Evolutionary conservation across 1,140 invertebrate species (phyloP), one percentile per base, ranked within the genome.

Genomic region (Hycleus cichorii): DNA sequence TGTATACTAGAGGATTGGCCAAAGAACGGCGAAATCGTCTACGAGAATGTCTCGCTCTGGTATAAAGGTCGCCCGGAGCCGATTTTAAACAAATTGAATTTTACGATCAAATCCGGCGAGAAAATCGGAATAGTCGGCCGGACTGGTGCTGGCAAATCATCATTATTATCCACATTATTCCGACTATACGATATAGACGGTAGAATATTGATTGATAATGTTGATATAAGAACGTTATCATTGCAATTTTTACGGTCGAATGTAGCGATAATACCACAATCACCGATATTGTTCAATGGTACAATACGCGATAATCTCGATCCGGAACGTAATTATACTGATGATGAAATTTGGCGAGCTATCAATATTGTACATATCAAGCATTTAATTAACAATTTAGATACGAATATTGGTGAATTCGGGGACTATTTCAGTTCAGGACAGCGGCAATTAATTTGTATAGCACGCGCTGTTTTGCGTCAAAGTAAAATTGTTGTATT

Each of bases 61-160:
- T 86, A 87, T 60, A 64, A 71, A 2, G 70, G 77, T 0, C 92
- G 25, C 88, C 75, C 77, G 9, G 71, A 76, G 2, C 76, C 80
- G 2, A 81, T 86, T 8, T 69, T 87, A 8, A 84, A 81, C 59
- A 72, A 78, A 40, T 63, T 87, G 2, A 80, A 79, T 49, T 73
- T 86, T 25, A 47, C 70, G 0, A 83, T 93, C 18, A 60, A 83
- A 43, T 77, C 87, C 1, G 78, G 75, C 40, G 90, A 93, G 73
- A 93, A 88, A 79, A 80, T 84, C 64, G 86, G 85, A 24, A 79
- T 88, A 27, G 83, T 87, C 51, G 87, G 87, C 6, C 70, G 87
- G 51, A 90, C 88, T 3, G 91, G 91, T 1, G 90, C 90, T 39
- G 91, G 91, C 2, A 94, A 94, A 75, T 88, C 88, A 0, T 92